phyloP scores from a whole-genome alignment of 2,888 invertebrate species.

The Anaspis maculata region DNA sequence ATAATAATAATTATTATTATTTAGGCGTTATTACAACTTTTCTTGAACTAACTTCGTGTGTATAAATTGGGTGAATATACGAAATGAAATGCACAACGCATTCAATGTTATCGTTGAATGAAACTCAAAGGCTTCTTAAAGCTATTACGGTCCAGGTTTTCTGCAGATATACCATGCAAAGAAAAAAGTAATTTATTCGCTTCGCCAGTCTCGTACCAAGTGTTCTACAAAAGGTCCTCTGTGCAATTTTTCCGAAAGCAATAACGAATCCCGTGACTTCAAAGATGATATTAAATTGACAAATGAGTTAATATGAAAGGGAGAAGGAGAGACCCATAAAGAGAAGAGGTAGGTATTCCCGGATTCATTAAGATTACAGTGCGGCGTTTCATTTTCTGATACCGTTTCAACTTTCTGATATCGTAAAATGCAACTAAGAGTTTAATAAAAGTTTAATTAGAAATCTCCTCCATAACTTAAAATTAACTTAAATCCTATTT shows the following conservation, averaged over 20 bases:
- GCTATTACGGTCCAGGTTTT: too few relatives aligned
- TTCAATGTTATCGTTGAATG: too few relatives aligned
- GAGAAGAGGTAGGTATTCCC: constrained; percentile 25
- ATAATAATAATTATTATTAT: too few relatives aligned
- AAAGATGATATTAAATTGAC: constrained; percentile 27
- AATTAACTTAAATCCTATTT: constrained; percentile 17
- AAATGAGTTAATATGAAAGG: constrained; percentile 32
- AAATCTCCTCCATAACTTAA: constrained; percentile 35
- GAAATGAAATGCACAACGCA: too few relatives aligned
- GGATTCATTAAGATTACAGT: constrained; percentile 32
- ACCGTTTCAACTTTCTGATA: constrained; percentile 30
- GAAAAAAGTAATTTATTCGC: too few relatives aligned
- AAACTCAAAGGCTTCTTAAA: too few relatives aligned
- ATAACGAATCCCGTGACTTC: constrained; percentile 12
- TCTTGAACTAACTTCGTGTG: too few relatives aligned
- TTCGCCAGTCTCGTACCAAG: too few relatives aligned
- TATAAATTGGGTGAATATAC: too few relatives aligned
- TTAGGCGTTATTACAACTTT: too few relatives aligned
- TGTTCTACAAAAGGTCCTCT: too few relatives aligned
- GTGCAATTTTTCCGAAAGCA: constrained; percentile 11
- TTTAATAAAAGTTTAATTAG: constrained; percentile 42
- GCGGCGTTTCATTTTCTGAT: constrained; percentile 30
- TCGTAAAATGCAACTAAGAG: constrained; percentile 33
- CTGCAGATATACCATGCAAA: too few relatives aligned
- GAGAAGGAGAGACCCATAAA: constrained; percentile 20